These are phyloP conservation scores for Aplysia californica DNA, from an alignment of 1,140 invertebrate species.

Conservation along the genomic window DNA sequence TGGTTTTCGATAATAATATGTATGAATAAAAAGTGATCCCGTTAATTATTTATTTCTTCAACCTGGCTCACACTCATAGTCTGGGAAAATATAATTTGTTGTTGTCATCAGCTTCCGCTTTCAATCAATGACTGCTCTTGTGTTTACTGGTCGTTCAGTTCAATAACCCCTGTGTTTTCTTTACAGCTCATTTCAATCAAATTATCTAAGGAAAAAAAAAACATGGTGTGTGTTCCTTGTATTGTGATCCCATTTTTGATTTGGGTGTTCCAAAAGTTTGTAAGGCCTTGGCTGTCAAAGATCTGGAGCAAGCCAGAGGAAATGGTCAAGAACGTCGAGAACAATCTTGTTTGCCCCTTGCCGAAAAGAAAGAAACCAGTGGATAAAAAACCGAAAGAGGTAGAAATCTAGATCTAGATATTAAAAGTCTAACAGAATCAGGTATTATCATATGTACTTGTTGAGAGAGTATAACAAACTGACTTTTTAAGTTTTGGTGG, in stretches of 20 bases:
- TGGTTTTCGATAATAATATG: too few relatives aligned
- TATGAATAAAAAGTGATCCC: too few relatives aligned
- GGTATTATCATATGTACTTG: not conserved
- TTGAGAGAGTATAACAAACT: not conserved
- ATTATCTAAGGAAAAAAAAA: too few relatives aligned
- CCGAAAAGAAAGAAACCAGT: slow-evolving; percentile 12
- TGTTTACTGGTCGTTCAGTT: too few relatives aligned
- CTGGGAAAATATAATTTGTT: too few relatives aligned
- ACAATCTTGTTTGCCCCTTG: slow-evolving; percentile 12
- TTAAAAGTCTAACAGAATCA: not conserved
- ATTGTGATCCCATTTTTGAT: slow-evolving; percentile 63
- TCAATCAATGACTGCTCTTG: too few relatives aligned
- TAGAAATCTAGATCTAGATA: not conserved
- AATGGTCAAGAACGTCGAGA: slow-evolving; percentile 19
- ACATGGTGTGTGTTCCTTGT: slow-evolving; percentile 66
- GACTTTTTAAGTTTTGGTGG: not conserved
- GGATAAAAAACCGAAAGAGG: not conserved
- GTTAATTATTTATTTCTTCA: too few relatives aligned
- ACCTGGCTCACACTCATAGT: too few relatives aligned
- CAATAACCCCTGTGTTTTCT: too few relatives aligned
- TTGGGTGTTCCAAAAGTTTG: slow-evolving; percentile 63
- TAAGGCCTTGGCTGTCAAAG: slow-evolving; percentile 51
- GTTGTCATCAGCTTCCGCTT: too few relatives aligned
- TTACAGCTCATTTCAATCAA: too few relatives aligned
- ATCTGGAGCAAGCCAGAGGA: slow-evolving; percentile 38